Evolutionary conservation across 2,888 invertebrate species (phyloP).

Genomic region (Cheilosia grossa): DNA sequence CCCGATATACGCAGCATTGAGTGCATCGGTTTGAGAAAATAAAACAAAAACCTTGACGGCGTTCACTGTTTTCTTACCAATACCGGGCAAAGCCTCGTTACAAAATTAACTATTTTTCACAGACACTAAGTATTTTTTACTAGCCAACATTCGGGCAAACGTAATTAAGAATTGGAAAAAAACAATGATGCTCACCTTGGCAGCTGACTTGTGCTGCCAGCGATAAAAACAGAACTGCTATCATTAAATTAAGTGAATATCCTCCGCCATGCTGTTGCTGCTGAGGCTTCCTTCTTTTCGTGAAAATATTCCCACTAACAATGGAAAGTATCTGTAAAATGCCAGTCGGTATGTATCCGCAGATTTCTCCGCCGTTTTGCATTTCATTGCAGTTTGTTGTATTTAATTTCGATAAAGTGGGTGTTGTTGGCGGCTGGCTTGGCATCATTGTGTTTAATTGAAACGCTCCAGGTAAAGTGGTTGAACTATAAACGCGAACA

Average conservation of each 20-base stretch:
- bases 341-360: constrained; percentile 30
- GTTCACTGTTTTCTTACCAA: constrained; percentile 25
- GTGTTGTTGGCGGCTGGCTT: constrained; percentile 32
- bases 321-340: constrained; percentile 46
- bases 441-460: constrained; percentile 61
- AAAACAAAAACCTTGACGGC: constrained; percentile 45
- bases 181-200: constrained; percentile 66
- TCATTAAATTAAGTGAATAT: constrained; percentile 33
- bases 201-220: constrained; percentile 57
- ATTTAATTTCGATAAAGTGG: constrained; percentile 53
- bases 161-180: constrained; percentile 43
- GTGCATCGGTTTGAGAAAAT: not conserved
- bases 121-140: constrained; percentile 29
- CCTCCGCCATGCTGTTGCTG: not conserved
- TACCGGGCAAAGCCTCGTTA: constrained; percentile 50
- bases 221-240: constrained; percentile 61
- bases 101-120: constrained; percentile 44
- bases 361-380: constrained; percentile 56
- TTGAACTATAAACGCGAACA: constrained; percentile 57
- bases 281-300: constrained; percentile 17
- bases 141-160: constrained; percentile 12
- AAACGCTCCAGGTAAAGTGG: constrained; percentile 48
- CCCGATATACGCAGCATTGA: not conserved
- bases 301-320: constrained; percentile 22
- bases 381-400: constrained; percentile 38